phyloP scores from a whole-genome alignment of 2,797 vertebrate genomes.

The Falco biarmicus region DNA sequence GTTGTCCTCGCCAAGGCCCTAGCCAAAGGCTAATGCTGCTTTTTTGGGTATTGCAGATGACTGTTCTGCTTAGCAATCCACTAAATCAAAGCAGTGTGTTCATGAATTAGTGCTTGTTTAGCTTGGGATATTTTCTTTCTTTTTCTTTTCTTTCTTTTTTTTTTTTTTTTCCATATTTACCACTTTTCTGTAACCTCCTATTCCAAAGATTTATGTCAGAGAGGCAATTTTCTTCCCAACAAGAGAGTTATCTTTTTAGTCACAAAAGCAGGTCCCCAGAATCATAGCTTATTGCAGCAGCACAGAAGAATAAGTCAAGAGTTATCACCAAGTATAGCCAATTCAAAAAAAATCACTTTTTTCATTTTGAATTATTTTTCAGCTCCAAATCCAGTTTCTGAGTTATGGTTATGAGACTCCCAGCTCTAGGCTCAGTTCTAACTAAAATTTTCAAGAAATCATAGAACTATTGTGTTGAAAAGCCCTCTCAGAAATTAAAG shows the following conservation, averaged over 20 bases:
- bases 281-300: conserved; percentile 38
- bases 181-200: not conserved
- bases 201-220: conserved; percentile 49
- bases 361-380: conserved; percentile 62
- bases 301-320: conserved; percentile 55
- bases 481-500: conserved; percentile 52
- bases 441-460: conserved; percentile 52
- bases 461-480: conserved; percentile 30
- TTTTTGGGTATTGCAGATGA: not conserved
- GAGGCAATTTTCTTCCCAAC: conserved; percentile 54
- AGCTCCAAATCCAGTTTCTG: conserved; percentile 62
- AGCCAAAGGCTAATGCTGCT: not conserved
- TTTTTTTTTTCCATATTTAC: not conserved
- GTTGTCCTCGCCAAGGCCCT: not conserved
- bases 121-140: not conserved
- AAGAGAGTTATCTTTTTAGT: conserved; percentile 55
- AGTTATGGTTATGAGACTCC: conserved; percentile 53
- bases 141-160: not conserved
- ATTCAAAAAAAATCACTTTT: conserved; percentile 26
- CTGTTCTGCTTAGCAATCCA: not conserved
- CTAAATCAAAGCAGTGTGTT: not conserved
- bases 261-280: conserved; percentile 45
- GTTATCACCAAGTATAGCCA: conserved; percentile 47
- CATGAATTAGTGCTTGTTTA: not conserved
- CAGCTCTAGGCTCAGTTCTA: conserved; percentile 54